Conservation (phyloP, 2,888 invertebrate genomes). For the Ennomos erosarius region DNA sequence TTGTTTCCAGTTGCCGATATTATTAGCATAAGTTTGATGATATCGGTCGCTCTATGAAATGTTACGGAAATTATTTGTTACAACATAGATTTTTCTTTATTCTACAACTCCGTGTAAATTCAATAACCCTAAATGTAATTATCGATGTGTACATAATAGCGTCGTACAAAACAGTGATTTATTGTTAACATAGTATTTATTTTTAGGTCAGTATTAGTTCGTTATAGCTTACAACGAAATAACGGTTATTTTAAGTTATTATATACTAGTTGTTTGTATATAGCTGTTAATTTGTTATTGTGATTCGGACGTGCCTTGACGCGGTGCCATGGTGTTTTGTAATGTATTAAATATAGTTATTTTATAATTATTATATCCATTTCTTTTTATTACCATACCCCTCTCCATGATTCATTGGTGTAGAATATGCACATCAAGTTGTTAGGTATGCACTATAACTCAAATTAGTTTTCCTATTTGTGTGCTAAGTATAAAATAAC, state of each 20-base stretch:
- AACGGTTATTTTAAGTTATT: conserved; percentile 18
- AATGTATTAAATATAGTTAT: conserved; percentile 62
- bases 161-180: conserved; percentile 44
- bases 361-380: conserved; percentile 38
- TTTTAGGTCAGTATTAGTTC: conserved; percentile 48
- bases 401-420: not conserved
- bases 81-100: no score
- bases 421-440: no score
- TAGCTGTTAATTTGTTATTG: conserved; percentile 50
- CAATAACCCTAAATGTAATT: conserved; percentile 29
- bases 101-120: conserved; percentile 18
- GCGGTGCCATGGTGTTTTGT: conserved; percentile 75
- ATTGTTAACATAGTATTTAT: conserved; percentile 45
- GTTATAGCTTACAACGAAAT: conserved; percentile 35
- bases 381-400: conserved; percentile 24
- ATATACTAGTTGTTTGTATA: conserved; percentile 45
- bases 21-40: no score
- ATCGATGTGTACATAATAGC: conserved; percentile 34
- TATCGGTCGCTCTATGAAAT: no score
- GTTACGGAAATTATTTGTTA: no score
- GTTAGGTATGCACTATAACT: no score
- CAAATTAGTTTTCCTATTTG: no score
- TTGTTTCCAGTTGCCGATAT: no score
- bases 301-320: conserved; percentile 71
- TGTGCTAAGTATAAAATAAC: no score